phyloP scores from a whole-genome alignment of 2,797 vertebrate species.

The Myripristis murdjan region DNA sequence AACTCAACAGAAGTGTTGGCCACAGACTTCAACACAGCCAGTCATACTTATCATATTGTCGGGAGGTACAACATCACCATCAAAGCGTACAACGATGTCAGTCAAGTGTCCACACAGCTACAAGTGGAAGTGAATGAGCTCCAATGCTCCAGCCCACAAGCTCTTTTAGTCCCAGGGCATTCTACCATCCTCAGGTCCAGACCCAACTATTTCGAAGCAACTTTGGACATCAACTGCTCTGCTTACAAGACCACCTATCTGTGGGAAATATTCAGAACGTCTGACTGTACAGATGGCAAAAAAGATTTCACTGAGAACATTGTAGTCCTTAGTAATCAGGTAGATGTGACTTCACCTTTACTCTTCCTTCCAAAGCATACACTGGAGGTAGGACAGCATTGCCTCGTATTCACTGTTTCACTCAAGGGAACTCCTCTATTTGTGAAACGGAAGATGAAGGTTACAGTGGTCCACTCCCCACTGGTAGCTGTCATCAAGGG shows the following conservation, averaged over 20 bases:
- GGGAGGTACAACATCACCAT: constrained; percentile 73
- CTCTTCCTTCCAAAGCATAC: constrained; percentile 79
- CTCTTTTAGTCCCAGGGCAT: constrained; percentile 71
- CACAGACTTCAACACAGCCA: constrained; percentile 54
- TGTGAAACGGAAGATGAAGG: constrained; percentile 40
- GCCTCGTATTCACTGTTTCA: constrained; percentile 79
- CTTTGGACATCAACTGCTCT: constrained; percentile 80
- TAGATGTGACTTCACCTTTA: constrained; percentile 68
- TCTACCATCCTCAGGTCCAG: constrained; percentile 73
- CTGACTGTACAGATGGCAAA: constrained; percentile 52
- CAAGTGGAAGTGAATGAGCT: constrained; percentile 70
- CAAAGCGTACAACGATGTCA: constrained; percentile 82
- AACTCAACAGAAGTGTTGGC: constrained; percentile 58
- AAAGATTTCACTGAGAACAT: constrained; percentile 7
- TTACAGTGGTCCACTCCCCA: constrained; percentile 79
- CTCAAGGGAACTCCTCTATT: constrained; percentile 80
- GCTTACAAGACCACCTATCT: constrained; percentile 80
- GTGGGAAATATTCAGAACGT: constrained; percentile 80
- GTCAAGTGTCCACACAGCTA: constrained; percentile 63
- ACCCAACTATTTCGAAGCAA: constrained; percentile 83
- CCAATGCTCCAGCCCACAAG: constrained; percentile 75
- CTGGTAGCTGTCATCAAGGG: constrained; percentile 84
- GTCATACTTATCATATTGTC: constrained; percentile 71
- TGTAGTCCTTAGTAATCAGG: constrained; percentile 49
- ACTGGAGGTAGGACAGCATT: constrained; percentile 80